Conservation (phyloP, 2,797 vertebrate species). For the Danio kyathit region DNA sequence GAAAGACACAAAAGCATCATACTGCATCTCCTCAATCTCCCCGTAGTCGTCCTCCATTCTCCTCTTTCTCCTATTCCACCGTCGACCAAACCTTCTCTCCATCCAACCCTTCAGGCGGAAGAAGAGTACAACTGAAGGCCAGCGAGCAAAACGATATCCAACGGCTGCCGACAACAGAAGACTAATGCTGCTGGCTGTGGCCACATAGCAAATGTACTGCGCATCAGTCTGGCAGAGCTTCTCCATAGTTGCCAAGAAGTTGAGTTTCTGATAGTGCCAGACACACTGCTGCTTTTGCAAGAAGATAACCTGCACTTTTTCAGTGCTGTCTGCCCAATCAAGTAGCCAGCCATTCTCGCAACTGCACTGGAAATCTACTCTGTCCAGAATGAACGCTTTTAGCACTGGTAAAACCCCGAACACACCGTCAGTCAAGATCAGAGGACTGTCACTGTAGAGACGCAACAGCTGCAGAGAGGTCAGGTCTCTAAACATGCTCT, state of each 20-base stretch:
- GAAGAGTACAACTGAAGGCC: constrained; percentile 55
- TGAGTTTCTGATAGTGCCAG: constrained; percentile 56
- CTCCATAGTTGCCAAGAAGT: constrained; percentile 60
- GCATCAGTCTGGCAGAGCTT: constrained; percentile 60
- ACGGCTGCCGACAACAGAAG: constrained; percentile 39
- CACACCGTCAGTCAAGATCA: constrained; percentile 55
- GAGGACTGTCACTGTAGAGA: constrained; percentile 44
- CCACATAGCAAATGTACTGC: constrained; percentile 58
- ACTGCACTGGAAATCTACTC: constrained; percentile 57
- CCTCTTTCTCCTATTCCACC: constrained; percentile 33
- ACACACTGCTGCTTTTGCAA: constrained; percentile 57
- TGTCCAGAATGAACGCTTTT: constrained; percentile 48
- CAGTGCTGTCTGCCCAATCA: constrained; percentile 46
- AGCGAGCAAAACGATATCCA: constrained; percentile 57
- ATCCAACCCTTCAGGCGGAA: constrained; percentile 46
- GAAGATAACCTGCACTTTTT: constrained; percentile 47
- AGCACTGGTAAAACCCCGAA: constrained; percentile 47
- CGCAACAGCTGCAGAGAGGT: constrained; percentile 49
- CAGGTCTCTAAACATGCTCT: constrained; percentile 56
- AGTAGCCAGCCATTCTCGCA: constrained; percentile 52
- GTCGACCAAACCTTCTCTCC: constrained; percentile 46
- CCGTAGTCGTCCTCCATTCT: neutral
- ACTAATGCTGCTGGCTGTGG: constrained; percentile 29
- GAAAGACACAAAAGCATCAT: constrained; percentile 58
- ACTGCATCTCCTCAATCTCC: constrained; percentile 45